Percentiles rank a stretch among this genome's conserved stretches.
Conservation (phyloP, 2,113 vertebrate genomes). For the Myocastor coypus region DNA sequence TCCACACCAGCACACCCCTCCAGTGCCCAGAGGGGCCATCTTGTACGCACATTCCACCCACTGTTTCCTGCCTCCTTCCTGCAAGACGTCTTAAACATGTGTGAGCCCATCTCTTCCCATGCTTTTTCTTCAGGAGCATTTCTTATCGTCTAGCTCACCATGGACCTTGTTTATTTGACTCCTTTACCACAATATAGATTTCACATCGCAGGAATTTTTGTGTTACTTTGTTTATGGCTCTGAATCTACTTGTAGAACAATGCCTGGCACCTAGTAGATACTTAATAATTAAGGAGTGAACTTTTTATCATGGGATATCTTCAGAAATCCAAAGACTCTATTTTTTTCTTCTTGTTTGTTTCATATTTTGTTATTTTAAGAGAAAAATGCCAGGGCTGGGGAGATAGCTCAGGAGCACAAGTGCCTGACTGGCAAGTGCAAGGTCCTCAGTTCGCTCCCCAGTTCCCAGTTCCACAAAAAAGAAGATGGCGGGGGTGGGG, state of each 20-base stretch:
- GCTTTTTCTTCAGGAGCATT: neutral
- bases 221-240: neutral
- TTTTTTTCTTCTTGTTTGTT: neutral
- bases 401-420: too few species aligned
- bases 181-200: neutral
- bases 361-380: neutral
- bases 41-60: neutral
- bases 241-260: neutral
- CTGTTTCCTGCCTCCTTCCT: neutral
- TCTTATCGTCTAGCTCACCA: neutral
- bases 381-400: too few species aligned
- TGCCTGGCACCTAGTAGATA: neutral
- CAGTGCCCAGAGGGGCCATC: neutral
- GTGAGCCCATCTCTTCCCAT: neutral
- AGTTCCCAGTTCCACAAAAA: too few species aligned
- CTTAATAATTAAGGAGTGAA: conserved; percentile 26
- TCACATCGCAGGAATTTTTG: neutral
- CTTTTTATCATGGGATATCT: neutral
- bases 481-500: too few species aligned
- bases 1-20: neutral
- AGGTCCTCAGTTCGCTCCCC: too few species aligned
- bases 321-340: neutral
- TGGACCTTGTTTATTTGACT: neutral
- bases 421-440: too few species aligned
- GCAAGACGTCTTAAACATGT: neutral